A percentile compares a stretch with the other conserved stretches of the same genome.
Conservation (phyloP, 2,888 invertebrate genomes). For the Rhagonycha fulva region DNA sequence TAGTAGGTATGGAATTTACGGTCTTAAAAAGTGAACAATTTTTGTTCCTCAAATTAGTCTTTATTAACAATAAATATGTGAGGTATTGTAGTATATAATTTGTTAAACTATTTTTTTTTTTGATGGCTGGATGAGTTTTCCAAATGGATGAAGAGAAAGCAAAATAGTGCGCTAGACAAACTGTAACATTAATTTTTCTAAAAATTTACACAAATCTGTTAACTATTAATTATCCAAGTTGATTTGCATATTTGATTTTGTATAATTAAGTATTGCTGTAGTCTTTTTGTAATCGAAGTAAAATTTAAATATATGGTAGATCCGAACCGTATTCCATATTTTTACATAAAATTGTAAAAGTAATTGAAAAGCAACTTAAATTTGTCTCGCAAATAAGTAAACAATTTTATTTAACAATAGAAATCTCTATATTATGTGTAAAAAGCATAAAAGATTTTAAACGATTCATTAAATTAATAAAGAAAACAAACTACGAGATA, state of each 20-base stretch:
- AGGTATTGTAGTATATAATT: not conserved
- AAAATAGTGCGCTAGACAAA: not conserved
- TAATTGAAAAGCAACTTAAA: not conserved
- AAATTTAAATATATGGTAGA: not conserved
- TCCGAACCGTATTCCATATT: not conserved
- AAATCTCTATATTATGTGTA: not conserved
- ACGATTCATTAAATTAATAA: not conserved
- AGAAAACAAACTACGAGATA: not conserved
- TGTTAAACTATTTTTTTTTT: not conserved
- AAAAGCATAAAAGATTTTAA: not conserved
- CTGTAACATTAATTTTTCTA: not conserved
- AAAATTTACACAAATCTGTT: not conserved
- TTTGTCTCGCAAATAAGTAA: not conserved
- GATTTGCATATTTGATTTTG: not conserved
- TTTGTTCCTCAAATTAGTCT: not conserved
- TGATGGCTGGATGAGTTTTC: not conserved
- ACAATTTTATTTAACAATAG: not conserved
- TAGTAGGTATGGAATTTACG: not conserved
- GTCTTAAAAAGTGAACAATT: not conserved
- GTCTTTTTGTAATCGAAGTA: not conserved
- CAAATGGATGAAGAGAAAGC: not conserved
- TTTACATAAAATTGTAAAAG: not conserved
- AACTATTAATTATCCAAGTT: not conserved
- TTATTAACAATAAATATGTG: not conserved
- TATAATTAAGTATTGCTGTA: not conserved